These are phyloP conservation scores for Rhynchopsitta pachyrhyncha DNA, from an alignment of 2,113 vertebrate genomes.

Conservation along the genomic window DNA sequence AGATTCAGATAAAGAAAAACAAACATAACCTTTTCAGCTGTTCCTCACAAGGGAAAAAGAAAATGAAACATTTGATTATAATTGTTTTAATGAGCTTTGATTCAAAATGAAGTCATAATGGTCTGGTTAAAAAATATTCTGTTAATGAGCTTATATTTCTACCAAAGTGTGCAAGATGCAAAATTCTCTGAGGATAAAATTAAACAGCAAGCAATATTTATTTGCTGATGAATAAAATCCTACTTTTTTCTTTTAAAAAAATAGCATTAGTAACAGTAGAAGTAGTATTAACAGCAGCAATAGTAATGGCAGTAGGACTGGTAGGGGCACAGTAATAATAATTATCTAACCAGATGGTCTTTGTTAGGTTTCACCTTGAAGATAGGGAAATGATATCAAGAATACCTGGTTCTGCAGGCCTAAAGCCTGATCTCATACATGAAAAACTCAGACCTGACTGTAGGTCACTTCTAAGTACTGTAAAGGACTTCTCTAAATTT, in stretches of 20 bases:
- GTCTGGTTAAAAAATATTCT: slow-evolving; percentile 77
- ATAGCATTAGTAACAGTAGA: neutral
- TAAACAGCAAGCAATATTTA: slow-evolving; percentile 73
- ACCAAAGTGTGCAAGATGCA: slow-evolving; percentile 72
- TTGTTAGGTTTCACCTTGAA: neutral
- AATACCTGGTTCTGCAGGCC: neutral
- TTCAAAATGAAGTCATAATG: slow-evolving; percentile 81
- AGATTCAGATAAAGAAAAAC: slow-evolving; percentile 80
- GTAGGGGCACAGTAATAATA: neutral
- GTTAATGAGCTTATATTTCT: slow-evolving; percentile 82
- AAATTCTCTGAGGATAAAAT: slow-evolving; percentile 78
- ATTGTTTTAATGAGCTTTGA: slow-evolving; percentile 85
- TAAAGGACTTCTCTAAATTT: neutral
- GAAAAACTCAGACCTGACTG: neutral
- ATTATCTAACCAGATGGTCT: neutral
- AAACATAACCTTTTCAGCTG: slow-evolving; percentile 85
- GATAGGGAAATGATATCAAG: neutral
- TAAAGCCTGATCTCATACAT: neutral
- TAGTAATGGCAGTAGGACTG: neutral
- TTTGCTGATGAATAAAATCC: slow-evolving; percentile 72
- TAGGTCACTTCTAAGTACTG: neutral
- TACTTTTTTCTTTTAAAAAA: slow-evolving; percentile 50
- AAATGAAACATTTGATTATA: slow-evolving; percentile 86
- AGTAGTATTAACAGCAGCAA: neutral
- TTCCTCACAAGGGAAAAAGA: slow-evolving; percentile 79